These are phyloP conservation scores for Coenonympha glycerion DNA, from an alignment of 2,888 invertebrate genomes.

Conservation along the genomic window DNA sequence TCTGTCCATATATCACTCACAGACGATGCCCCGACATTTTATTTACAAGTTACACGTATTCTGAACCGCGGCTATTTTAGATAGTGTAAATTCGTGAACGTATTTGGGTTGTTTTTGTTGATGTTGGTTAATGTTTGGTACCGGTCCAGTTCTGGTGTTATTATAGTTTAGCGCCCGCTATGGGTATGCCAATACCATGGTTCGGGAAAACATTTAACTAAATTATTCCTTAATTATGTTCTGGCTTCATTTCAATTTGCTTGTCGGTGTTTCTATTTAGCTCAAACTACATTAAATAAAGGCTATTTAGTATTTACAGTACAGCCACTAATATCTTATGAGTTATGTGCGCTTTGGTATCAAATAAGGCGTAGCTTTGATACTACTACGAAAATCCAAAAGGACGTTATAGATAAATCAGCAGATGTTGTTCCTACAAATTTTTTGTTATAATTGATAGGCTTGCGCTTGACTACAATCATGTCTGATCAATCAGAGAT, in stretches of 20 bases:
- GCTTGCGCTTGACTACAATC: too few species aligned
- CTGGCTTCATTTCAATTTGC: neutral
- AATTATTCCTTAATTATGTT: neutral
- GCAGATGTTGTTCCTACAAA: too few species aligned
- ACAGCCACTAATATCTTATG: too few species aligned
- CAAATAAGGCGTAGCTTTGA: too few species aligned
- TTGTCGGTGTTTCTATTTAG: neutral
- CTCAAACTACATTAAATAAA: too few species aligned
- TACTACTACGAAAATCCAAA: too few species aligned
- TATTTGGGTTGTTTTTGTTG: conserved; percentile 58
- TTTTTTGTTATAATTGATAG: too few species aligned
- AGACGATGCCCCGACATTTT: conserved; percentile 51
- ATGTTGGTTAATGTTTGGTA: conserved; percentile 48
- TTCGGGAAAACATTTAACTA: neutral
- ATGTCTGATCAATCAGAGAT: too few species aligned
- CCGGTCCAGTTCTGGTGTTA: conserved; percentile 33
- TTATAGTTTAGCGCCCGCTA: conserved; percentile 26
- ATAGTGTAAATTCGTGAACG: conserved; percentile 50
- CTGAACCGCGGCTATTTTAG: conserved; percentile 57
- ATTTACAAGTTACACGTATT: conserved; percentile 52
- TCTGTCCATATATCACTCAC: conserved; percentile 64
- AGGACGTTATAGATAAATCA: too few species aligned
- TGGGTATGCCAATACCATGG: conserved; percentile 19
- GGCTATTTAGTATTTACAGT: neutral
- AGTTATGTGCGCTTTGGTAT: too few species aligned